Evolutionary conservation across 1,140 invertebrate genomes (phyloP).

Genomic region (Cherax destructor): DNA sequence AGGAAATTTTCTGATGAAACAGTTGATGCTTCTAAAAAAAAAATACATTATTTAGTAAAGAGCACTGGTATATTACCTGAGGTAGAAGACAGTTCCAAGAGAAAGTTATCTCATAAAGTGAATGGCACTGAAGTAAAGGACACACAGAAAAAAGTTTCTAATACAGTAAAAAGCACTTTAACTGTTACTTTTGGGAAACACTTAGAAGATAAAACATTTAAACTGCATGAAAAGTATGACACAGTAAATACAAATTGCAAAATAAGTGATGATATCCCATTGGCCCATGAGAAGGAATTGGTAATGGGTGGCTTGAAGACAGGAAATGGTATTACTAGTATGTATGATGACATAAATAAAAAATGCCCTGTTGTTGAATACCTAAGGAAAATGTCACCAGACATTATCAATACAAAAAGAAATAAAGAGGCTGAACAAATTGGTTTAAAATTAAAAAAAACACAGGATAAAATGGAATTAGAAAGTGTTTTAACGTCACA

Average conservation of each 20-base stretch:
- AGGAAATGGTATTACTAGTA: not conserved
- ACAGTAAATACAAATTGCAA: not conserved
- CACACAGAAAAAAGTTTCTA: not conserved
- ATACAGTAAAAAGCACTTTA: too few species aligned
- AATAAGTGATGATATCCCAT: not conserved
- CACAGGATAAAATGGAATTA: not conserved
- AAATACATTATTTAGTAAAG: too few species aligned
- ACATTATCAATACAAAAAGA: not conserved
- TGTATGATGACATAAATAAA: not conserved
- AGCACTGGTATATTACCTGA: not conserved
- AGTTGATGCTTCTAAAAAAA: not conserved
- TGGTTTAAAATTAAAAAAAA: not conserved
- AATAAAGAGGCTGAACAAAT: not conserved
- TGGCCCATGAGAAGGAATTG: not conserved
- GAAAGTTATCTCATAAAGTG: not conserved
- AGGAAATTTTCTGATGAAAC: not conserved
- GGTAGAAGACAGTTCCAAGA: not conserved
- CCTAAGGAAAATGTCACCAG: not conserved
- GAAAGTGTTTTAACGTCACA: not conserved
- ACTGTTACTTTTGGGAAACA: too few species aligned
- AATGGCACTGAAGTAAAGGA: not conserved
- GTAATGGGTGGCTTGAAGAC: not conserved
- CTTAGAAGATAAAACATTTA: not conserved
- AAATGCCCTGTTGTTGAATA: not conserved
- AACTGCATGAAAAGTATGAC: not conserved